Conservation (phyloP, 1,140 invertebrate species). For the Lasaia peninsularis region DNA sequence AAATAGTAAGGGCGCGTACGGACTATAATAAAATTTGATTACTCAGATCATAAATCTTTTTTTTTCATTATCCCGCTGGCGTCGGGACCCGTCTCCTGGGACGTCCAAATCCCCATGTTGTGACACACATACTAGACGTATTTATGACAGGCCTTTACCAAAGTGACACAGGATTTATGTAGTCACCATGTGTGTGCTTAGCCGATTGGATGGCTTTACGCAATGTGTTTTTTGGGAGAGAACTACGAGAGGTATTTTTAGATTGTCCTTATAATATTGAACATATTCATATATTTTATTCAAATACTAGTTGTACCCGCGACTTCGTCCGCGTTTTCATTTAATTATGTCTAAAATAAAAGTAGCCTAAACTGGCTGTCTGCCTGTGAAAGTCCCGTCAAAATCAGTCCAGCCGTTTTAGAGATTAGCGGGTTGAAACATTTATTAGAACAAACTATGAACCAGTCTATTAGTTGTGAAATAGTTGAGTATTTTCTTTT, state of each 20-base stretch:
- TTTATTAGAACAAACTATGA: background rate
- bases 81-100: conserved; percentile 17
- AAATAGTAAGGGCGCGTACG: background rate
- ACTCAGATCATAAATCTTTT: conserved; percentile 8
- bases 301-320: too few relatives aligned
- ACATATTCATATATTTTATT: background rate
- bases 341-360: too few relatives aligned
- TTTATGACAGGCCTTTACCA: conserved; percentile 62
- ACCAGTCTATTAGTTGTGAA: too few relatives aligned
- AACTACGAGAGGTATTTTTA: background rate
- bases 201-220: conserved; percentile 59
- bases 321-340: too few relatives aligned
- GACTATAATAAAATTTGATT: conserved; percentile 6
- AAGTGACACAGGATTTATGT: conserved; percentile 71
- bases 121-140: conserved; percentile 67
- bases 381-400: too few relatives aligned
- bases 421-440: background rate
- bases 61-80: conserved; percentile 6
- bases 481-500: too few relatives aligned
- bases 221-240: conserved; percentile 30
- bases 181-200: conserved; percentile 65
- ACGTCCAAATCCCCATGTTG: conserved; percentile 69
- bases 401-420: too few relatives aligned
- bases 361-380: too few relatives aligned
- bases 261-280: background rate